Evolutionary conservation across 64 coral and sea anemone species (phyloP), one percentile per base, ranked within the genome.

Genomic region (Astreopora myriophthalma): DNA sequence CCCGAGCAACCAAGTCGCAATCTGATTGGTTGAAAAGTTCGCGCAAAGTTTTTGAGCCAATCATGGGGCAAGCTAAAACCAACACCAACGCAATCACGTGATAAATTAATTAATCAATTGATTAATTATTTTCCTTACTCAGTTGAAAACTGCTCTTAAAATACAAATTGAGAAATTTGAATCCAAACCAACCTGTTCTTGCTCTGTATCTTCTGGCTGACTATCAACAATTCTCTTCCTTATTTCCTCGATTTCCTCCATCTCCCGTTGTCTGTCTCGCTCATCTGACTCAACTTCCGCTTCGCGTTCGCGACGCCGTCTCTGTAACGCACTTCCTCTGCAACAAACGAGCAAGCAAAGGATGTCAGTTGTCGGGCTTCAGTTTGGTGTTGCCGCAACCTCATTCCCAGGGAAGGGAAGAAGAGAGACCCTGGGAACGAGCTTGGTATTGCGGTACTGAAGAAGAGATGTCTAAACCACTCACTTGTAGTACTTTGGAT

Each of bases 241-340:
- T 48, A 98, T 98, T 42, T 98, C 96, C 88, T 98, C 96, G n/a
- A 98, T 98, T 44, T 98, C 96, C 49, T 98, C 96, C 49, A 98
- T 67, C 70, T 98, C 96, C 58, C 94, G 89, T 64, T 98, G 96
- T 33, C 90, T 61, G 67, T 98, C 96, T 93, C 94, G 78, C n/a
- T 98, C 96, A 48, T 98, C 96, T 5, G 90, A 20, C 58, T 98
- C 96, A 27, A 93, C 90, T 64, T 98, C 96, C 20, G 62, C 26
- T 27, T 95, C 90, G 8, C 96, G 65, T 66, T 95, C 96, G 6
- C 90, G 90, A 2, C 90, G 86, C 5, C 96, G 78, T 81, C 96
- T 92, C 17, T 86, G 87, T n/a, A 95, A 46, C 2, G 90, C 87
- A 37, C 90, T 95, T 31, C 96, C 91, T 87, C 96, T 98, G 24